A percentile compares a stretch with the other conserved stretches of the same genome.
Conservation (phyloP, 2,888 invertebrate genomes). For the Eustalomyia histrio region DNA sequence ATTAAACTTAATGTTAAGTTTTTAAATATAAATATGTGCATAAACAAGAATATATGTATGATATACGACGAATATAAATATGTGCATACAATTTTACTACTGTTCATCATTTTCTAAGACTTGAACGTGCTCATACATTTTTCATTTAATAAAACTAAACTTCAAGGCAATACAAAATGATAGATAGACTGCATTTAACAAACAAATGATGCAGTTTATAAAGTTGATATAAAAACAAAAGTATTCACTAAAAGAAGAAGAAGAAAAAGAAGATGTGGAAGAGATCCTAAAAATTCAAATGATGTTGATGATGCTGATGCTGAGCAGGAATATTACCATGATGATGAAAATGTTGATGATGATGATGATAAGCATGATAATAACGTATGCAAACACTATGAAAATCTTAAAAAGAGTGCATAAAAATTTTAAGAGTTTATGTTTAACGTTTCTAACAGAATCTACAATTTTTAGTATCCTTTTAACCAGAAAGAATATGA, state of each 20-base stretch:
- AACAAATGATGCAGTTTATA: constrained; percentile 66
- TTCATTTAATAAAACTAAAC: constrained; percentile 62
- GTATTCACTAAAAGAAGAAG: constrained; percentile 19
- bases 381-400: constrained; percentile 59
- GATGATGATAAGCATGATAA: constrained; percentile 43
- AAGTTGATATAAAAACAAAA: constrained; percentile 32
- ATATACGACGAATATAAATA: neutral
- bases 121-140: constrained; percentile 75
- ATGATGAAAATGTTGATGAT: constrained; percentile 40
- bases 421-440: constrained; percentile 56
- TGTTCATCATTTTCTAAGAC: constrained; percentile 71
- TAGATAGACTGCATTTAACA: constrained; percentile 65
- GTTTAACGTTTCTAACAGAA: neutral
- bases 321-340: neutral
- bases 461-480: neutral
- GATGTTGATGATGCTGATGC: constrained; percentile 38
- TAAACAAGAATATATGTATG: neutral
- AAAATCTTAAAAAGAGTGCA: constrained; percentile 56
- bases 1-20: neutral
- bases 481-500: constrained; percentile 10
- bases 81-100: constrained; percentile 49
- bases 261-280: too few relatives aligned
- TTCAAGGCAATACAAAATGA: constrained; percentile 56
- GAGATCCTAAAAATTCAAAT: constrained; percentile 46
- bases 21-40: neutral